Conservation (phyloP, 2,888 invertebrate genomes). For the Serrognathus titanus region DNA sequence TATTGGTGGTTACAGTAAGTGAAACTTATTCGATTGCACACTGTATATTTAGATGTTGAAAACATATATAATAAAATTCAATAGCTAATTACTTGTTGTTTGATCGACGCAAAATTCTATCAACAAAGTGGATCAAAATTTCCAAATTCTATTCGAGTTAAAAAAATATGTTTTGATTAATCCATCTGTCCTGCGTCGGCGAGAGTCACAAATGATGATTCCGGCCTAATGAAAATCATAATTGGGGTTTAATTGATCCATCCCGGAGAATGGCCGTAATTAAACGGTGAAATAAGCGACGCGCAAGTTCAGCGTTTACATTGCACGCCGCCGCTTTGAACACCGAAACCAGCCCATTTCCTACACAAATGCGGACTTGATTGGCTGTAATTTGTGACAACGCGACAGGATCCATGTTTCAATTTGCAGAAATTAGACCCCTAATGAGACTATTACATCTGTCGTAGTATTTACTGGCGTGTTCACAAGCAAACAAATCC, state of each 20-base stretch:
- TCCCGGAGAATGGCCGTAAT: neutral
- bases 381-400: slow-evolving; percentile 41
- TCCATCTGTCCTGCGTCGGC: too few relatives aligned
- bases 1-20: too few relatives aligned
- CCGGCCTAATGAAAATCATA: too few relatives aligned
- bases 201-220: too few relatives aligned
- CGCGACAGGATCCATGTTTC: slow-evolving; percentile 29
- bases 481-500: slow-evolving; percentile 22
- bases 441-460: slow-evolving; percentile 36
- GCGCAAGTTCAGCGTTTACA: neutral
- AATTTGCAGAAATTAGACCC: slow-evolving; percentile 35
- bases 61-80: too few relatives aligned
- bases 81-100: too few relatives aligned
- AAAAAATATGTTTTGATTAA: too few relatives aligned
- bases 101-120: too few relatives aligned
- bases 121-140: too few relatives aligned
- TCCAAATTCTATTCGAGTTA: too few relatives aligned
- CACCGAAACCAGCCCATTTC: neutral
- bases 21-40: too few relatives aligned
- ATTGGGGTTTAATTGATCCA: neutral
- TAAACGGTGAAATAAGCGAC: neutral
- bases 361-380: slow-evolving; percentile 34
- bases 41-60: too few relatives aligned
- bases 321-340: neutral
- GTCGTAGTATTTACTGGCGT: slow-evolving; percentile 23